Evolutionary conservation across 2,113 vertebrate genomes (phyloP).

Genomic region (Athene noctua): DNA sequence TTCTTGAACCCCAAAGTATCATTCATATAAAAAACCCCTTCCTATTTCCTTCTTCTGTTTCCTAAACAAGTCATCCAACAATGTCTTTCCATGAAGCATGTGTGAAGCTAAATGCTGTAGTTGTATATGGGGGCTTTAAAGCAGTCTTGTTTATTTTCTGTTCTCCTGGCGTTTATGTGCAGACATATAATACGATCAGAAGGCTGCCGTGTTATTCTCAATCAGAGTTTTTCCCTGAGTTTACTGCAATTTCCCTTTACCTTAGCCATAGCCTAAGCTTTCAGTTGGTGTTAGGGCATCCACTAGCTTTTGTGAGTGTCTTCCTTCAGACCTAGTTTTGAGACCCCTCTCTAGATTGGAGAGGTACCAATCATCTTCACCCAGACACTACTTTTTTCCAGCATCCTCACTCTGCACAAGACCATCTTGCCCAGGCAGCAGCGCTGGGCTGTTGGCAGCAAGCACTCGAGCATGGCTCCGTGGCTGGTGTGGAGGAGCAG

Average conservation of each 20-base stretch:
- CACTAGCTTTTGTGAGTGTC: not conserved
- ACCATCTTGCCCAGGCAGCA: not conserved
- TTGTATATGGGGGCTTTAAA: not conserved
- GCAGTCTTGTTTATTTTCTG: not conserved
- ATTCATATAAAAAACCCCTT: not conserved
- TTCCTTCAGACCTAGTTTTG: not conserved
- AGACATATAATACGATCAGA: not conserved
- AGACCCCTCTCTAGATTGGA: not conserved
- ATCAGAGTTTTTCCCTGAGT: not conserved
- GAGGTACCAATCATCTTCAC: not conserved
- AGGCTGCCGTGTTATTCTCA: not conserved
- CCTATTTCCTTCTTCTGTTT: not conserved
- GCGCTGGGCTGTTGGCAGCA: not conserved
- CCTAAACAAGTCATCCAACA: not conserved
- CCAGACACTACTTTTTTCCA: not conserved
- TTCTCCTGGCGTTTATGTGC: not conserved
- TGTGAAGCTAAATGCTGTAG: not conserved
- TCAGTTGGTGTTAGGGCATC: not conserved
- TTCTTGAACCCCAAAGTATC: not conserved
- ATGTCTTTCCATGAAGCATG: not conserved
- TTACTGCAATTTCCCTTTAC: not conserved
- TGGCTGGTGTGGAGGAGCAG: not conserved
- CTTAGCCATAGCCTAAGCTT: not conserved
- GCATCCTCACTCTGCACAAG: not conserved
- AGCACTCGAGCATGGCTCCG: not conserved